Conservation (phyloP, 2,797 vertebrate species). For the Mormyrus proboscirostris region DNA sequence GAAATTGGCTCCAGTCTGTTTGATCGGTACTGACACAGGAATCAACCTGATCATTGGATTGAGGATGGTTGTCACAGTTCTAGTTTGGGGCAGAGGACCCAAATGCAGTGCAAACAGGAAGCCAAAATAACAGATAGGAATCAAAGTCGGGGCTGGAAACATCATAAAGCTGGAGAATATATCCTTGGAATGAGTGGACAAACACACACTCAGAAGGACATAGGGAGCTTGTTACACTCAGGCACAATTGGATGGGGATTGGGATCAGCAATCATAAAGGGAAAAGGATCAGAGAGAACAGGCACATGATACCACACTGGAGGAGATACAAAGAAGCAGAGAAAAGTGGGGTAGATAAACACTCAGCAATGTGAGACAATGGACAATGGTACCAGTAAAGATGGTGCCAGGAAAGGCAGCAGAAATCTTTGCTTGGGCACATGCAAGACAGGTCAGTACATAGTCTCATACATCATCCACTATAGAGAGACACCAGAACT, state of each 20-base stretch:
- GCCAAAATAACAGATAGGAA: background rate
- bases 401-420: background rate
- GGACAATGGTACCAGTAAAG: background rate
- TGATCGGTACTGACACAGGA: background rate
- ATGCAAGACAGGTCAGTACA: background rate
- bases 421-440: background rate
- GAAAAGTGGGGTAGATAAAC: background rate
- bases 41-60: background rate
- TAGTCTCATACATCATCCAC: background rate
- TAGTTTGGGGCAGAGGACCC: background rate
- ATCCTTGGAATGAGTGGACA: background rate
- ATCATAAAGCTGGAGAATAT: background rate
- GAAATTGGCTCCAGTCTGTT: background rate
- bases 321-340: background rate
- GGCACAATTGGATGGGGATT: background rate
- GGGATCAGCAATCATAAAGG: background rate
- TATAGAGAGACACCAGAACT: background rate
- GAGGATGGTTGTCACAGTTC: background rate
- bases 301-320: background rate
- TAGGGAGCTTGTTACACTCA: background rate
- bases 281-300: background rate
- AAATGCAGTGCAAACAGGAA: background rate
- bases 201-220: background rate
- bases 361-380: background rate
- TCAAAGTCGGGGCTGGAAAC: background rate